Evolutionary conservation across 2,113 vertebrate species (phyloP).

Genomic region (Plecotus auritus): DNA sequence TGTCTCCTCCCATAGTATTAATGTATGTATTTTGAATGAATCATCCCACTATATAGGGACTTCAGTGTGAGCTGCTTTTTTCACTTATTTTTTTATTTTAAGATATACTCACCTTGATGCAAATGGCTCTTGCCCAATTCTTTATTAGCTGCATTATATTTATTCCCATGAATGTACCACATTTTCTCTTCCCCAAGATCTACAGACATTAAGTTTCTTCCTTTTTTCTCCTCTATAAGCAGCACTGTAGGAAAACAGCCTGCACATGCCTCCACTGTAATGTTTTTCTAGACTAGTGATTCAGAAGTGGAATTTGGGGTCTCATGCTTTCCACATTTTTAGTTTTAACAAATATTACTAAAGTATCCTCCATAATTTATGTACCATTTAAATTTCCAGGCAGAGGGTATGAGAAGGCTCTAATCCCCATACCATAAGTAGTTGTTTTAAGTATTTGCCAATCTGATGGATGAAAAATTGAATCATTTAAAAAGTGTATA

Average conservation of each 20-base stretch:
- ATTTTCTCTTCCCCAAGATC: neutral
- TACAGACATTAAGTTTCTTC: neutral
- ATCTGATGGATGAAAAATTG: conserved; percentile 12
- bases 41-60: neutral
- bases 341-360: neutral
- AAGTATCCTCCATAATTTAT: neutral
- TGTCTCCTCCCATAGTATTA: neutral
- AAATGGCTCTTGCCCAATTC: neutral
- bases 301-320: neutral
- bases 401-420: neutral
- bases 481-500: conserved; percentile 26
- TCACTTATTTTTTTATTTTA: neutral
- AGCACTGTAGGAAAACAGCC: neutral
- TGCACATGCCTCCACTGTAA: neutral
- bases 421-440: neutral
- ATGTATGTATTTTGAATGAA: neutral
- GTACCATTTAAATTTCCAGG: neutral
- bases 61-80: neutral
- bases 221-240: neutral
- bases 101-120: neutral
- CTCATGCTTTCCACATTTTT: neutral
- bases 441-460: conserved; percentile 38
- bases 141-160: neutral
- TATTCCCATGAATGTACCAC: neutral
- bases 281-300: neutral